Base-by-base conservation (phyloP, 2,113 vertebrate genomes). In the Podiceps cristatus region DNA sequence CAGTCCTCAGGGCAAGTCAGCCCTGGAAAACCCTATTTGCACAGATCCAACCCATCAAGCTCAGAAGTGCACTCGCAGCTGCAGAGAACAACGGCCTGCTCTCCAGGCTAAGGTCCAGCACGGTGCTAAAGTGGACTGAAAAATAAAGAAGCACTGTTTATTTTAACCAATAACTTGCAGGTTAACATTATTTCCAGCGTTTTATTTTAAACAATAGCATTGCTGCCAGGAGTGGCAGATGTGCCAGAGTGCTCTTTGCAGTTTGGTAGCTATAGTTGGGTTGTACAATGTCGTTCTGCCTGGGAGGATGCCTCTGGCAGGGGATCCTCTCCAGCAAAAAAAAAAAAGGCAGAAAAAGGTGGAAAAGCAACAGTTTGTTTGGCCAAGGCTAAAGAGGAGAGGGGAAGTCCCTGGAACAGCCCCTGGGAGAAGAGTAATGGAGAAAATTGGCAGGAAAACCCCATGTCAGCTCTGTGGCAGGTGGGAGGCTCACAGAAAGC, bases 221-320 rank as follows among this genome's bases (percentile, higher is more conserved):
- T 72, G 37, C 29, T 81, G 18, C 33, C 63, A 53, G 12, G 35
- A 16, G 18, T 11, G 9, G n/a, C n/a, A n/a, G 18, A 59, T 3
- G 11, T 44, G 13, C 18, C 73, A 18, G 47, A 27, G 16, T 13
- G 42, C 33, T 50, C 29, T 42, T 81, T 63, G 53, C 58, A 66
- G 18, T 60, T n/a, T 62, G 64, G 37, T 66, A 45, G 14, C 44
- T 73, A 18, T 11, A 62, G 59, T 33, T 3, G 3, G 45, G 35
- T 18, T 33, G 13, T 37, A 47, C 0, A 1, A 6, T 45, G 27
- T 33, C 2, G 0, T 72, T 55, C 53, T 63, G 31, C 23, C 47
- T 58, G 63, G 9, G 42, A 76, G 40, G 12, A 86, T 62, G 18
- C 24, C 31, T 60, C 64, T 56, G 49, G 53, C 19, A 28, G 8